phyloP scores from a whole-genome alignment of 2,888 invertebrate genomes.

The Blastobasis lacticolella region DNA sequence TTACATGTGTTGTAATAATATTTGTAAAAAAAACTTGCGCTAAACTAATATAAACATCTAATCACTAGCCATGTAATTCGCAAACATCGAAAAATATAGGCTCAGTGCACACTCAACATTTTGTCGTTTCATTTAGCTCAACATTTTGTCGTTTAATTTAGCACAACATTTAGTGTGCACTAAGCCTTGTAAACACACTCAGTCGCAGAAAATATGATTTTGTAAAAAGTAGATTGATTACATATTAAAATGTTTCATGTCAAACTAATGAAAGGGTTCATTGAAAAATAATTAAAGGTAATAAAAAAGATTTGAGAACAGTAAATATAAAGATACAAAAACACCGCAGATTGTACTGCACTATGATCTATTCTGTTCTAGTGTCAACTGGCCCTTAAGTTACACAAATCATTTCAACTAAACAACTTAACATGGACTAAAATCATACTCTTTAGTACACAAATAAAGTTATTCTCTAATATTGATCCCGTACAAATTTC shows the following conservation, averaged over 20 bases:
- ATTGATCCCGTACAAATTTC: background rate
- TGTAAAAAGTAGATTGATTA: constrained; percentile 10
- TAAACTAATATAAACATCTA: constrained; percentile 65
- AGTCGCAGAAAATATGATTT: constrained; percentile 30
- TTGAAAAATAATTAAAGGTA: constrained; percentile 31
- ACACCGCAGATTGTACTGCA: too few relatives aligned
- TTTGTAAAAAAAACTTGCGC: constrained; percentile 41
- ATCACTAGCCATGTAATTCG: constrained; percentile 73
- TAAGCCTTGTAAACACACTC: constrained; percentile 22
- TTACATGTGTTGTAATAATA: constrained; percentile 42
- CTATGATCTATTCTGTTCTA: too few relatives aligned
- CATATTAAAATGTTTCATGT: constrained; percentile 37
- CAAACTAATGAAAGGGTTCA: constrained; percentile 27
- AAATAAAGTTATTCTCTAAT: too few relatives aligned
- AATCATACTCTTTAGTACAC: background rate
- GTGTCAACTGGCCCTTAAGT: too few relatives aligned
- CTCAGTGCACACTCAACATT: constrained; percentile 17
- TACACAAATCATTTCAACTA: too few relatives aligned
- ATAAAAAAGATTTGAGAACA: background rate
- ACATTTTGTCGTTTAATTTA: constrained; percentile 13
- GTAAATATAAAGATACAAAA: too few relatives aligned
- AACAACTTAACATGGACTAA: too few relatives aligned
- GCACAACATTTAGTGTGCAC: constrained; percentile 15
- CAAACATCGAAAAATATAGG: constrained; percentile 39
- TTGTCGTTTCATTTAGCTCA: background rate